These are phyloP conservation scores for Acanthornis magna DNA, from an alignment of 2,797 vertebrate genomes.

Conservation along the genomic window DNA sequence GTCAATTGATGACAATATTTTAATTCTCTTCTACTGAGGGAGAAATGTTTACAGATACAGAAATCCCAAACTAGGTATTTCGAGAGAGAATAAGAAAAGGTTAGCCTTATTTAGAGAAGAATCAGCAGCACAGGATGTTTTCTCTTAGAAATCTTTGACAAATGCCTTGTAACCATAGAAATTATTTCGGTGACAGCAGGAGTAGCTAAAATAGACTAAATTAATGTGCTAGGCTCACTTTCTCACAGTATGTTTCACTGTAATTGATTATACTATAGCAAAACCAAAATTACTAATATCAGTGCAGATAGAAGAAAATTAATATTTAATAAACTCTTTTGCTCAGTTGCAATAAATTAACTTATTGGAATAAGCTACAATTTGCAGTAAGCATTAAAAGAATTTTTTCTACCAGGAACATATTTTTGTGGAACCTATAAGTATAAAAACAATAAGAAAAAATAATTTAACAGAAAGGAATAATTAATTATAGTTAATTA, in stretches of 20 bases:
- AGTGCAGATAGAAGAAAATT: constrained; percentile 70
- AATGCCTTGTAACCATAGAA: constrained; percentile 73
- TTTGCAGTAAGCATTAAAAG: constrained; percentile 55
- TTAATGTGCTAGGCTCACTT: constrained; percentile 72
- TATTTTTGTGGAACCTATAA: neutral
- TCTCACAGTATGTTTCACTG: constrained; percentile 71
- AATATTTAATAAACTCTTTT: constrained; percentile 75
- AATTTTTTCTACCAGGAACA: neutral
- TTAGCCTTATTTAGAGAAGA: constrained; percentile 40
- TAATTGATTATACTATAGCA: constrained; percentile 75
- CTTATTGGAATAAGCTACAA: constrained; percentile 56
- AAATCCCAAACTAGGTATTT: neutral
- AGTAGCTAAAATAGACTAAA: constrained; percentile 77
- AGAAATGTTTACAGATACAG: neutral
- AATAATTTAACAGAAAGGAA: neutral
- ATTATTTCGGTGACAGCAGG: constrained; percentile 74
- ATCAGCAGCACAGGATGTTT: constrained; percentile 38
- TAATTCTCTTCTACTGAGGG: neutral
- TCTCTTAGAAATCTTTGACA: constrained; percentile 68
- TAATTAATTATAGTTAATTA: neutral
- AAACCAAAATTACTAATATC: constrained; percentile 77
- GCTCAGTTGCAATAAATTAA: constrained; percentile 60
- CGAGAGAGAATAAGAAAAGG: constrained; percentile 1
- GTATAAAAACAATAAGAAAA: constrained; percentile 4
- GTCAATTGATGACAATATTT: neutral